Evolutionary conservation across 2,113 vertebrate species (phyloP).

Genomic region (Heterochromis multidens): DNA sequence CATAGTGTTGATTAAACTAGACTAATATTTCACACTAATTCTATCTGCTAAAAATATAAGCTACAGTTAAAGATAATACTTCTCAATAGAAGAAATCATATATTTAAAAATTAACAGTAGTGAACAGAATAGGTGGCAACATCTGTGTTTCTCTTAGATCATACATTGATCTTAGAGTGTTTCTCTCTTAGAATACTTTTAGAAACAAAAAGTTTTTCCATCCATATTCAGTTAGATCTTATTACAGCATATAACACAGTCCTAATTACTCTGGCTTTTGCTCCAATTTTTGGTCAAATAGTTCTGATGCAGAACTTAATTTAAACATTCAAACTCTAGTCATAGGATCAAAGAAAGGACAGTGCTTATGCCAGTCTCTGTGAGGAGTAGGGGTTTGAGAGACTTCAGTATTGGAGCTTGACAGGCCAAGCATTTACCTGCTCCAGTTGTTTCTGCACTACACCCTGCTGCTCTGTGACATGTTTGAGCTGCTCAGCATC

Average conservation of each 20-base stretch:
- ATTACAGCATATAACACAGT: background rate
- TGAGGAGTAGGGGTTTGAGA: background rate
- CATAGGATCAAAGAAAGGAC: background rate
- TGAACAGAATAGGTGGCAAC: background rate
- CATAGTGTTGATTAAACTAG: background rate
- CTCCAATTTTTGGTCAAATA: background rate
- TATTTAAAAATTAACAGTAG: background rate
- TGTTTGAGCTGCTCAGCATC: slow-evolving; percentile 97
- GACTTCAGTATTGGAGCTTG: slow-evolving; percentile 11
- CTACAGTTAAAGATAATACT: background rate
- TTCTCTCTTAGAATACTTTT: background rate
- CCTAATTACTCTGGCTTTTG: background rate
- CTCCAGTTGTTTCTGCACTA: slow-evolving; percentile 97
- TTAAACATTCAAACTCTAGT: background rate
- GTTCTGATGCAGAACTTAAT: background rate
- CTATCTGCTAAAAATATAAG: background rate
- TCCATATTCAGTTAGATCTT: background rate
- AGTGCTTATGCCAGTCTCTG: background rate
- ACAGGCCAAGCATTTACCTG: slow-evolving; percentile 81
- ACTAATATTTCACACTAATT: background rate
- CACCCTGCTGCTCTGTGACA: slow-evolving; percentile 95
- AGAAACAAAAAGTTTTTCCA: no score
- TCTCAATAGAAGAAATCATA: background rate
- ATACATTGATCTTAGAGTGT: background rate
- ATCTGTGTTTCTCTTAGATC: background rate